Evolutionary conservation across 2,113 vertebrate species (phyloP).

Genomic region (Vulpes ferrilata): DNA sequence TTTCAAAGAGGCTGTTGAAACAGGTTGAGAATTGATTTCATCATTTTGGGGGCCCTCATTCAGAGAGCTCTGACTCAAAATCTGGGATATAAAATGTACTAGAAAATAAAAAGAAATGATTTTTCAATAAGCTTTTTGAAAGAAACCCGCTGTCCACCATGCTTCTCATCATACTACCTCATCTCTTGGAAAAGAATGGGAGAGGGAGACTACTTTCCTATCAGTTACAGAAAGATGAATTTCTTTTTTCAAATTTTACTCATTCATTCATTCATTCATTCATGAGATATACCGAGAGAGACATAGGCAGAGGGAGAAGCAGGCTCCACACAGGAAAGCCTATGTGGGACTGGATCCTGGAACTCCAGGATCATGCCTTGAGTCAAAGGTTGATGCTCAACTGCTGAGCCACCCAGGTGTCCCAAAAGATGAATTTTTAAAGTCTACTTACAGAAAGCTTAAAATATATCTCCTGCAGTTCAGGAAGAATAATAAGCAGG

Average conservation of each 20-base stretch:
- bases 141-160: neutral
- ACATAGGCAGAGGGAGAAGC: too few species aligned
- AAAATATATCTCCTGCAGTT: neutral
- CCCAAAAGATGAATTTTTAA: neutral
- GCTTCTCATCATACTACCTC: neutral
- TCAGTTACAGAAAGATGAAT: neutral
- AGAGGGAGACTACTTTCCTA: neutral
- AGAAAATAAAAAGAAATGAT: neutral
- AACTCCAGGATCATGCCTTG: too few species aligned
- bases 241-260: neutral
- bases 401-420: too few species aligned
- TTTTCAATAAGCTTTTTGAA: neutral
- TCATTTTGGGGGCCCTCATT: neutral
- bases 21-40: neutral
- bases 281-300: too few species aligned
- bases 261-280: too few species aligned
- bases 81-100: neutral
- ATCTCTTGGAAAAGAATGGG: neutral
- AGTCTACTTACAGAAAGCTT: neutral
- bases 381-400: too few species aligned
- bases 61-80: neutral
- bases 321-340: too few species aligned
- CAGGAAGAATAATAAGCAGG: neutral
- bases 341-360: too few species aligned
- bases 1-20: conserved; percentile 36